Evolutionary conservation across 2,113 vertebrate genomes (phyloP), one percentile per base, ranked within the genome.

Genomic region (Galemys pyrenaicus): DNA sequence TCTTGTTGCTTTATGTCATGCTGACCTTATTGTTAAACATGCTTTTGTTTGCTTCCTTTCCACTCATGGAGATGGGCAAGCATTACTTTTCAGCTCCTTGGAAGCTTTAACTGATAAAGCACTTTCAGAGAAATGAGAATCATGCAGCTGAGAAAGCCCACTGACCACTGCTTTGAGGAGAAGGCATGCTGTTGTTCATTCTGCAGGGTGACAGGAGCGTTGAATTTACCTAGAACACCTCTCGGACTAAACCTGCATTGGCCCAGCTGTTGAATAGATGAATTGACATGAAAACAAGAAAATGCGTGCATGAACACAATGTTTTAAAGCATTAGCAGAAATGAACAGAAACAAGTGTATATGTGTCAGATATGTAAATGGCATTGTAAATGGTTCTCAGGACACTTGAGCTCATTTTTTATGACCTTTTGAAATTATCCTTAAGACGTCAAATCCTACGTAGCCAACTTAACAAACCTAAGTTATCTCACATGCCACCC

Each of bases 1-100:
- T 98, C 97, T 94, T 83, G 60, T 97, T 97, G 95, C 97, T 96
- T 97, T 87, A 75, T 98, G 98, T 98, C 98, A 98, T 54, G 95
- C 67, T 98, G 98, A 98, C 98, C 98, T 98, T 96, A 96, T 94
- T 96, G 94, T 95, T 89, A 89, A 96, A 92, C 87, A 97, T 85
- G 89, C 94, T 85, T 95, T 98, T 98, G 97, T 94, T 98, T 98
- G 98, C 94, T 97, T 91, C 93, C 95, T 97, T 97, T 56, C 87
- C 75, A 77, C 92, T 97, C 68, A 49, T 81, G 51, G 97, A 96
- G 78, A 89, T 92, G 70, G 82, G 54, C 75, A 67, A 56, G 85
- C 82, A 68, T 95, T 96, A 96, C 67, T 95, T 95, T 75, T 67
- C 60, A 84, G 80, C 64, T 51, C 6, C 32, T 41, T 97, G 84